Evolutionary conservation across 2,113 vertebrate species (phyloP), one percentile per base, ranked within the genome.

Genomic region (Pungitius pungitius): DNA sequence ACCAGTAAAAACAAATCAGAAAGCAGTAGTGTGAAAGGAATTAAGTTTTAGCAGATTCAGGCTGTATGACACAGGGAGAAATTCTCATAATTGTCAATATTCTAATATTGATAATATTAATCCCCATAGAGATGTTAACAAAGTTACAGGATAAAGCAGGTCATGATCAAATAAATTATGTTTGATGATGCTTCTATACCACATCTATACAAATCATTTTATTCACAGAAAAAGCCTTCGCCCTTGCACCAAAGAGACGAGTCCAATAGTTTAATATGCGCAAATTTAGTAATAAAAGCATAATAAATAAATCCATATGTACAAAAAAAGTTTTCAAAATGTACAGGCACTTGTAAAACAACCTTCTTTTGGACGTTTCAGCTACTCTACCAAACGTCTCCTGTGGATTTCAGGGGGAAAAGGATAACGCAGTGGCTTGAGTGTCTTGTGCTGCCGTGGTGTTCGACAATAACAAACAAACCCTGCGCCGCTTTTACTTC

Each of bases 261-360:
- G 35, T 81, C 78, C 39, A 74, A 87, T 70, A 80, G 61, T 69
- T 84, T 57, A 80, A 88, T 55, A 83, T 37, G 40, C 57, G 61
- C 73, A 63, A 66, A 74, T 78, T 42, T 76, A 35, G 74, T 58
- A 81, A 77, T 64, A 64, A 75, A 89, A 85, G 81, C 65, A 77
- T 73, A 77, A 92, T 90, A 91, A 92, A 93, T 93, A 90, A 91
- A 88, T 88, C 87, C 69, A 87, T 88, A 88, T 90, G 67, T 91
- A 88, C 86, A 91, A 86, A 86, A 74, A 59, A 63, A 20, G 14
- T 63, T 51, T 76, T 11, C 68, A 82, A 85, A 83, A 85, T 77
- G 52, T 69, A 78, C 89, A 93, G 92, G 90, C 89, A 92, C 92
- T 91, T 90, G 67, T 78, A 84, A 78, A 79, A 74, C 8, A 39